These are phyloP conservation scores for Tauraco hartlaubi DNA, from an alignment of 2,797 vertebrate genomes.

Conservation along the genomic window DNA sequence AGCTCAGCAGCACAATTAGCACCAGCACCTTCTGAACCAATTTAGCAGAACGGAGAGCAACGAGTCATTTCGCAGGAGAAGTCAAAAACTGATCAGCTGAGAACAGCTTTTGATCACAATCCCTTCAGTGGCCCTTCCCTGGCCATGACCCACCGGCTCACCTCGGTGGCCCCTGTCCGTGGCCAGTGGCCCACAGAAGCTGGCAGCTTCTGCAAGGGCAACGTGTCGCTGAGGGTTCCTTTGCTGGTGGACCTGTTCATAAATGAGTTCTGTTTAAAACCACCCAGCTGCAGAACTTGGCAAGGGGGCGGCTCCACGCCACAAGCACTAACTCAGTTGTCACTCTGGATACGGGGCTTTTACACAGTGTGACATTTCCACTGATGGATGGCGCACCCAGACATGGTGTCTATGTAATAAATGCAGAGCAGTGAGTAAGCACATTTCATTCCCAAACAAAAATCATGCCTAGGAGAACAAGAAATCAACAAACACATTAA, in stretches of 20 bases:
- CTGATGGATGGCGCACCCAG: constrained; percentile 62
- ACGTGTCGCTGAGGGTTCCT: not conserved
- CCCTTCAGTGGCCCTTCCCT: not conserved
- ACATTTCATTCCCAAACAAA: constrained; percentile 59
- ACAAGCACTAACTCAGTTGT: constrained; percentile 46
- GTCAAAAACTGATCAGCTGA: not conserved
- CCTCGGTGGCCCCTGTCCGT: not conserved
- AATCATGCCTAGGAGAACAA: constrained; percentile 31
- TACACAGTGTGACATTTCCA: not conserved
- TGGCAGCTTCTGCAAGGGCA: not conserved
- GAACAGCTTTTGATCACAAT: not conserved
- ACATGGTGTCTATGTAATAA: not conserved
- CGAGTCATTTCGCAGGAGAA: not conserved
- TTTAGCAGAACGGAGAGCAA: not conserved
- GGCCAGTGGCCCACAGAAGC: not conserved
- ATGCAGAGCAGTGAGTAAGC: constrained; percentile 42
- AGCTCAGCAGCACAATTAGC: not conserved
- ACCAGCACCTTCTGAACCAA: not conserved
- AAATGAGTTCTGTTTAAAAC: constrained; percentile 39
- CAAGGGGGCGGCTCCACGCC: not conserved
- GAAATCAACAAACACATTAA: constrained; percentile 20
- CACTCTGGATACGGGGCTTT: constrained; percentile 9
- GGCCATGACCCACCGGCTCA: not conserved
- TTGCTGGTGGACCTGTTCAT: not conserved
- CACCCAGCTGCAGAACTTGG: constrained; percentile 51